A percentile compares a stretch with the other conserved stretches of the same genome.
Evolutionary conservation across 1,140 invertebrate species (phyloP).

Genomic region (Ceratosolen fusciceps): DNA sequence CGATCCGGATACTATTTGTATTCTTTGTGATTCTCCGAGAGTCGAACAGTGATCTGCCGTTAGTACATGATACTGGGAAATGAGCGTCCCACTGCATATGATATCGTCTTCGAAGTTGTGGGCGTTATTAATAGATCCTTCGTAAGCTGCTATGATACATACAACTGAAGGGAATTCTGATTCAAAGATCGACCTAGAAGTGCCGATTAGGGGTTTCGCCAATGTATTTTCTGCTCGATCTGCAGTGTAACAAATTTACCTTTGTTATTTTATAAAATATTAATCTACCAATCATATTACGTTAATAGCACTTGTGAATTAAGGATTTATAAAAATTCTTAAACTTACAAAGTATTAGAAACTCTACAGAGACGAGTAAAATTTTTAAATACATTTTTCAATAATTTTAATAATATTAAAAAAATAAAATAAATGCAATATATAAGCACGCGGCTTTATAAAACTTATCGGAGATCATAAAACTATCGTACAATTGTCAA

Average conservation of each 20-base stretch:
- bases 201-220: not conserved
- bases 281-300: too few relatives aligned
- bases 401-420: too few relatives aligned
- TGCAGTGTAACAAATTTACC: too few relatives aligned
- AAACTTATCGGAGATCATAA: constrained; percentile 12
- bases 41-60: not conserved
- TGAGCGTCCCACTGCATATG: not conserved
- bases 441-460: too few relatives aligned
- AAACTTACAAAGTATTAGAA: not conserved
- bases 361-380: not conserved
- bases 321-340: too few relatives aligned
- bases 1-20: not conserved
- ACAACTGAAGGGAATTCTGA: not conserved
- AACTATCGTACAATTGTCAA: not conserved
- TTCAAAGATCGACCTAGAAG: not conserved
- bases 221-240: not conserved
- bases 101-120: not conserved
- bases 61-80: not conserved
- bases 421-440: too few relatives aligned
- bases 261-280: too few relatives aligned
- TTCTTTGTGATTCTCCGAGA: not conserved
- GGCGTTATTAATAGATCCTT: not conserved
- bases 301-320: too few relatives aligned
- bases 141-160: not conserved
- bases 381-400: not conserved